Percentiles rank a stretch among this genome's conserved stretches.
phyloP scores from a whole-genome alignment of 2,888 invertebrate species.

The Diloba caeruleocephala region DNA sequence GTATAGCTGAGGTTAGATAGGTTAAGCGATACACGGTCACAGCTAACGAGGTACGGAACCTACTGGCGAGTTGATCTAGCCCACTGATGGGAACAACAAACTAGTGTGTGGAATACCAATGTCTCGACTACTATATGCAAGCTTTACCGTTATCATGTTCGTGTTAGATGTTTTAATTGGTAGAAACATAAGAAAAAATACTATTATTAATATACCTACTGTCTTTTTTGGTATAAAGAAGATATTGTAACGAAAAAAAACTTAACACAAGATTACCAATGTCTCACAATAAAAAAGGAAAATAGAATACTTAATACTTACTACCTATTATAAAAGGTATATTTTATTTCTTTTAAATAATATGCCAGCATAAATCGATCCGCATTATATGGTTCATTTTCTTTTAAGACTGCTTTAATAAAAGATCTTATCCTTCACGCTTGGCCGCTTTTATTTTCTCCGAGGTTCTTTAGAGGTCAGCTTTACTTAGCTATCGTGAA shows the following conservation, averaged over 20 bases:
- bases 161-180: constrained; percentile 36
- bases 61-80: constrained; percentile 30
- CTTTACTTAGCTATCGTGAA: constrained; percentile 40
- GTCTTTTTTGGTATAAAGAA: too few relatives aligned
- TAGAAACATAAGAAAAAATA: constrained; percentile 8
- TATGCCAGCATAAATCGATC: too few relatives aligned
- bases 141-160: constrained; percentile 27
- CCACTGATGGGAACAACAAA: constrained; percentile 39
- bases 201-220: background rate
- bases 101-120: constrained; percentile 36
- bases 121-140: constrained; percentile 18
- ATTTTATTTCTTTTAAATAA: too few relatives aligned
- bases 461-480: constrained; percentile 25
- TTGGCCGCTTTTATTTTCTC: constrained; percentile 31
- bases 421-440: constrained; percentile 42
- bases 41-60: constrained; percentile 66
- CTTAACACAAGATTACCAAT: too few relatives aligned
- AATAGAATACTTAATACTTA: too few relatives aligned
- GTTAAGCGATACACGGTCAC: constrained; percentile 66
- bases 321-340: too few relatives aligned
- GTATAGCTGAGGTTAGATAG: constrained; percentile 62
- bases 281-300: too few relatives aligned
- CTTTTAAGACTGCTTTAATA: constrained; percentile 27
- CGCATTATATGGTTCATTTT: constrained; percentile 14
- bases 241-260: too few relatives aligned